Percentiles rank a stretch among this genome's conserved stretches.
Conservation (phyloP, 2,888 invertebrate species). For the Cacoxenus indagator region DNA sequence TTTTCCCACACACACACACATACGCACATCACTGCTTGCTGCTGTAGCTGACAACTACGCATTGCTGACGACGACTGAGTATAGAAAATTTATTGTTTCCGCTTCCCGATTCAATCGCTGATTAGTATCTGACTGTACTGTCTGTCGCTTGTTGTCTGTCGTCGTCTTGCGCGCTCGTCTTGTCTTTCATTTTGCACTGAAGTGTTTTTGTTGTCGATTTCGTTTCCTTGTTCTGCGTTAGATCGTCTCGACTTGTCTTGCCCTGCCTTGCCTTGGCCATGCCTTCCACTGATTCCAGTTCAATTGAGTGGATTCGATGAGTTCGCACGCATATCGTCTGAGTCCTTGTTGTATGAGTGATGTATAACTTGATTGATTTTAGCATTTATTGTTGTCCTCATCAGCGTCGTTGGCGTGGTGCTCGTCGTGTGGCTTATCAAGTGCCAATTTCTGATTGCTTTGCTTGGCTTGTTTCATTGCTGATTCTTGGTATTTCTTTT, state of each 20-base stretch:
- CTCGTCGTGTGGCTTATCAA: not conserved
- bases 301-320: too few relatives aligned
- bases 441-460: not conserved
- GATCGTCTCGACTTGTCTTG: not conserved
- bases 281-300: not conserved
- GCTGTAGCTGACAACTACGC: too few relatives aligned
- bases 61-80: not conserved
- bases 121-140: slow-evolving; percentile 54
- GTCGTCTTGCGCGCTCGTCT: not conserved
- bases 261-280: not conserved
- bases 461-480: not conserved
- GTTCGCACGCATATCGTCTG: not conserved
- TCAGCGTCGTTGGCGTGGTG: not conserved
- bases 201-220: not conserved
- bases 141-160: slow-evolving; percentile 25
- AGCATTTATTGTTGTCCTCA: not conserved
- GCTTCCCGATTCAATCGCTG: slow-evolving; percentile 53
- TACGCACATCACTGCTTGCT: slow-evolving; percentile 4
- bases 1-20: slow-evolving; percentile 40
- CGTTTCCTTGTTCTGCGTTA: not conserved
- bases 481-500: slow-evolving; percentile 1
- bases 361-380: slow-evolving; percentile 10
- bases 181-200: not conserved
- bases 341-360: not conserved
- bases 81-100: slow-evolving; percentile 58